phyloP scores from a whole-genome alignment of 2,113 vertebrate species.

The Tachuris rubrigastra region DNA sequence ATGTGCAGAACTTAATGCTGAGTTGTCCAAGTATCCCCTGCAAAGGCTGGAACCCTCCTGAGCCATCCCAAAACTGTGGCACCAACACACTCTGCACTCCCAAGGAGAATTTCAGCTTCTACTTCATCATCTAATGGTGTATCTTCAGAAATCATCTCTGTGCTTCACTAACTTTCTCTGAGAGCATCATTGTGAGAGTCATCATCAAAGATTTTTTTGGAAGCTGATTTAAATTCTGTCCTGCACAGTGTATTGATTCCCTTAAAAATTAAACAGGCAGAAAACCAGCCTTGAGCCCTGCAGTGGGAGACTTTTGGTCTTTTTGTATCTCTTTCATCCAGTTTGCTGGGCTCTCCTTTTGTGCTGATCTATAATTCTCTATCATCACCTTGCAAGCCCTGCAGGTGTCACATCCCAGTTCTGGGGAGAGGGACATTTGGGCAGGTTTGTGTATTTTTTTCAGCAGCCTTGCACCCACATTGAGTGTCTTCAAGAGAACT shows the following conservation, averaged over 20 bases:
- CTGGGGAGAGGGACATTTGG: background rate
- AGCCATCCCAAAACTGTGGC: background rate
- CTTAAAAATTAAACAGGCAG: background rate
- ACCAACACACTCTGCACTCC: background rate
- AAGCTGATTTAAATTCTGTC: background rate
- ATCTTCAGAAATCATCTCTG: background rate
- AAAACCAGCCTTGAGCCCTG: background rate
- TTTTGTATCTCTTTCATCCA: background rate
- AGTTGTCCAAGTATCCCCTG: background rate
- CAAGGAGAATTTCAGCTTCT: background rate
- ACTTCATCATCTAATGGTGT: background rate
- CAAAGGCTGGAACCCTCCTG: background rate
- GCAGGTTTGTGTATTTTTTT: background rate
- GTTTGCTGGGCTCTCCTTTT: background rate
- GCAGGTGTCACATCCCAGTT: background rate
- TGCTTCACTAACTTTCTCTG: background rate
- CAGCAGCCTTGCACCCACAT: background rate
- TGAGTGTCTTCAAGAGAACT: background rate
- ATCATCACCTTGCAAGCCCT: background rate
- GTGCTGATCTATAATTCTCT: background rate
- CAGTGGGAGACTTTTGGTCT: background rate
- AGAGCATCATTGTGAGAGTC: background rate
- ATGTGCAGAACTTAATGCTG: background rate
- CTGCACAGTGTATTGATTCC: background rate
- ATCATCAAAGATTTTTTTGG: background rate